Evolutionary conservation across 1,140 invertebrate genomes (phyloP), one percentile per base, ranked within the genome.

Genomic region (Papilio xuthus): DNA sequence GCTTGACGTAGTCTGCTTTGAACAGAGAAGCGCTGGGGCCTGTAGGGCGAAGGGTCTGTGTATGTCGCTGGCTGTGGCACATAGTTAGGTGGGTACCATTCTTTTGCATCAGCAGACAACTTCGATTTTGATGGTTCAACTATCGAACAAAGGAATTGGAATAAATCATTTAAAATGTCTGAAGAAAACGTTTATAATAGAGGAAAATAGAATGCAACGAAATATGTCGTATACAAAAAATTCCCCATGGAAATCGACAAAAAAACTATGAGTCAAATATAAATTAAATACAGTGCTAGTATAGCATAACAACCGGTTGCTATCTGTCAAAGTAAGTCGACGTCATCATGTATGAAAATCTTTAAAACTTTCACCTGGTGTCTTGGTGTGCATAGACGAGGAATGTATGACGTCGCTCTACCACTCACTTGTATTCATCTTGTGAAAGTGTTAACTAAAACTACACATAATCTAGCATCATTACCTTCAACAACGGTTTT

Each of bases 11-110:
- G 85, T 32, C 94, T 87, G 78, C 92, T 89, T 83, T 94, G 94
- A 26, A 92, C 92, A 53, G 94, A 94, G 74, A 86, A 93, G 2
- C 93, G 87, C n/a, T 84, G 89, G 15, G 86, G 84, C 74, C 91
- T 84, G 71, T 90, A 89, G 18, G 83, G 82, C 41, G 80, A 82
- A 47, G 87, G 85, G 26, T 92, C 93, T 50, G 83, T 83, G 67
- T 89, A 91, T 71, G 84, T 82, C 41, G 84, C 86, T 53, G 80
- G 81, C 75, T 91, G 89, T 26, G 87, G 87, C n/a, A 89, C 92
- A 85, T 94, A 94, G 77, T 94, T 94, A 41, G 90, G 90, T 60
- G 94, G 94, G 82, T 93, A 94, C 94, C 93, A 94, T 87, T 94
- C 94, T 79, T 94, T 94, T 8, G 94, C 94, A 26, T 94, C 94